Conservation (phyloP, 2,888 invertebrate genomes). For the Crepidodera aurea region DNA sequence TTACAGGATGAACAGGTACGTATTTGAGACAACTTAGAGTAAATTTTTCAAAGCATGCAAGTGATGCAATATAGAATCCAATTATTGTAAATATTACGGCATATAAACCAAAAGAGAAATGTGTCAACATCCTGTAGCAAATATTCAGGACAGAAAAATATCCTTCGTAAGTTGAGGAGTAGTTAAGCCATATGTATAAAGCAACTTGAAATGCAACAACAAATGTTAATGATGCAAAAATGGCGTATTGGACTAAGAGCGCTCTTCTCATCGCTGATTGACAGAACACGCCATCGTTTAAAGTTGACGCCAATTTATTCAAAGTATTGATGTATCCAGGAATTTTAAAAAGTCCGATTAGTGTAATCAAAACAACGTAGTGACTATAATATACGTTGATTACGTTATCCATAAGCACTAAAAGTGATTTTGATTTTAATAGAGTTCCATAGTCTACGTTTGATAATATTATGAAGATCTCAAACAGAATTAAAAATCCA, state of each 20-base stretch:
- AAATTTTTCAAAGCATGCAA: slow-evolving; percentile 59
- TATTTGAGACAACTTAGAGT: slow-evolving; percentile 53
- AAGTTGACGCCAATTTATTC: slow-evolving; percentile 48
- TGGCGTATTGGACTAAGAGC: slow-evolving; percentile 46
- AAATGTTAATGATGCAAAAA: slow-evolving; percentile 36
- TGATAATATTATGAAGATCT: slow-evolving; percentile 44
- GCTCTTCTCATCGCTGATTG: slow-evolving; percentile 48
- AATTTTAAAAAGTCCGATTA: slow-evolving; percentile 48
- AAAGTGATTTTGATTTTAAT: slow-evolving; percentile 48
- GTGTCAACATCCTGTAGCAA: slow-evolving; percentile 51
- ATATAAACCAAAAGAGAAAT: slow-evolving; percentile 54
- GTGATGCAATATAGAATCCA: slow-evolving; percentile 48
- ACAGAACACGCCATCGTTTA: slow-evolving; percentile 54
- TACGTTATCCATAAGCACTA: slow-evolving; percentile 50
- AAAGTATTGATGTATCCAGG: slow-evolving; percentile 51
- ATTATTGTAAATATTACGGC: slow-evolving; percentile 48
- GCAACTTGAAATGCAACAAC: slow-evolving; percentile 45
- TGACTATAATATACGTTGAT: slow-evolving; percentile 53
- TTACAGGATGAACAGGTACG: slow-evolving; percentile 54
- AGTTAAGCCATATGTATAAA: slow-evolving; percentile 47
- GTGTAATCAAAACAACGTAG: slow-evolving; percentile 49
- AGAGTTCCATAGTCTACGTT: slow-evolving; percentile 48
- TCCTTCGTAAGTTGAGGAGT: slow-evolving; percentile 48
- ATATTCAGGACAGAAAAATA: slow-evolving; percentile 48
- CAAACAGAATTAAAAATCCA: slow-evolving; percentile 41